phyloP scores from a whole-genome alignment of 2,888 invertebrate genomes.

The Hololepta plana region DNA sequence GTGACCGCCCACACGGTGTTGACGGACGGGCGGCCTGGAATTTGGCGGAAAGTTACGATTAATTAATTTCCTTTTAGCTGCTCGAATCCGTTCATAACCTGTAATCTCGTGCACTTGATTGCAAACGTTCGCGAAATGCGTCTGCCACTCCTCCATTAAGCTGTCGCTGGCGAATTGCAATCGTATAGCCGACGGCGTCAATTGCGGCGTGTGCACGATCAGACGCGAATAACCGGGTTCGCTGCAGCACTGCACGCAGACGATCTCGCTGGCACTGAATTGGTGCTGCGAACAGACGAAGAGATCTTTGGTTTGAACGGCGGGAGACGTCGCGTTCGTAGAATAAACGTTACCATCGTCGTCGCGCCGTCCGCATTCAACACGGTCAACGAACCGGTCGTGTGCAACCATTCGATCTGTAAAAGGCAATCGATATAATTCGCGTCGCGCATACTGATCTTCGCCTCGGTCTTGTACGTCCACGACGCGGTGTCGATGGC shows the following conservation, averaged over 20 bases:
- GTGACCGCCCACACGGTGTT: conserved; percentile 66
- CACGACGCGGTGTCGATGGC: conserved; percentile 75
- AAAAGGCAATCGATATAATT: conserved; percentile 55
- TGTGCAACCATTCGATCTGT: conserved; percentile 66
- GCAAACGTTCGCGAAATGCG: conserved; percentile 49
- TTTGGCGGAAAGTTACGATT: conserved; percentile 2
- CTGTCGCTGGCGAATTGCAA: conserved; percentile 67
- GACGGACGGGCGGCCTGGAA: conserved; percentile 42
- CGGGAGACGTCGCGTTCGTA: no score
- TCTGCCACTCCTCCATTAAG: conserved; percentile 80
- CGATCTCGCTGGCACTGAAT: conserved; percentile 59
- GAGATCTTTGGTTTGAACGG: no score
- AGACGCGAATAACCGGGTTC: conserved; percentile 65
- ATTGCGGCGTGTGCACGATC: conserved; percentile 52
- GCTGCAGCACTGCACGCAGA: conserved; percentile 57
- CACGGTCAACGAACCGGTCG: conserved; percentile 44
- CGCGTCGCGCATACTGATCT: conserved; percentile 22
- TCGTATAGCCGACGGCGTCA: conserved; percentile 40
- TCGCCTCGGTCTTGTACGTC: conserved; percentile 67
- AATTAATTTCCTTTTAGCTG: no score
- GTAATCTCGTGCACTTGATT: conserved; percentile 18
- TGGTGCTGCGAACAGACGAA: conserved; percentile 41
- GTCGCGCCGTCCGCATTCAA: conserved; percentile 60
- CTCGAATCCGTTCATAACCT: no score
- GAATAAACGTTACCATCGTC: conserved; percentile 57